Base-by-base conservation (phyloP, 2,113 vertebrate genomes). In the Corapipo altera region DNA sequence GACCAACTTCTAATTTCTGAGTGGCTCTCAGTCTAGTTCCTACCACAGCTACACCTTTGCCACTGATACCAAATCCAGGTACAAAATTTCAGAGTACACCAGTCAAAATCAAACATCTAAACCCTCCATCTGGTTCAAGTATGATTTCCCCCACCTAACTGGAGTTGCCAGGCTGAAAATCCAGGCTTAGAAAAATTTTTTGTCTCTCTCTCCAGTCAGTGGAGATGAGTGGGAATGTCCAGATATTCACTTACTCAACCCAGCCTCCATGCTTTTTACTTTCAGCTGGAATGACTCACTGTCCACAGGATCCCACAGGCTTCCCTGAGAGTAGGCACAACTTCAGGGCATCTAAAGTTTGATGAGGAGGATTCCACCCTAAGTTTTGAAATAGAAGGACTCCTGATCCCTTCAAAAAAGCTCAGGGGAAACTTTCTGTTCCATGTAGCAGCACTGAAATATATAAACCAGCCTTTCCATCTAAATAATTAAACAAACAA, bases 221-320 rank as follows among this genome's bases (percentile, higher is more conserved):
- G 37, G 88, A 74, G 49, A 58, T 22, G 46, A 74, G 21, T 17
- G 48, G 28, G 24, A 44, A 49, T 7, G 5, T 28, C 49, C 48
- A 79, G 55, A 26, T 15, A 35, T 24, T 18, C 54, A 16, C 11
- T 11, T 24, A n/a, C 22, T 57, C 44, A 59, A 26, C 13, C 27
- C n/a, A 59, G 14, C n/a, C 37, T 48, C 0, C 0, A 11, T 17
- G n/a, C 4, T 51, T 48, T 5, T 39, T 64, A 35, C 37, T 86
- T 73, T 54, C 35, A 74, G 21, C 37, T 89, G 54, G 49, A 32
- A 39, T 12, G 26, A 73, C 57, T 26, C 46, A 57, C 22, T 11
- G 17, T 7, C 81, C 51, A 35, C 26, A 14, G 54, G 44, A 77
- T 30, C 43, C 30, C 54, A 43, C 32, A 41, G 54, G 52, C 35